Percentiles rank a stretch among this genome's conserved stretches.
phyloP scores from a whole-genome alignment of 2,888 invertebrate species.

The Cerastis leucographa region DNA sequence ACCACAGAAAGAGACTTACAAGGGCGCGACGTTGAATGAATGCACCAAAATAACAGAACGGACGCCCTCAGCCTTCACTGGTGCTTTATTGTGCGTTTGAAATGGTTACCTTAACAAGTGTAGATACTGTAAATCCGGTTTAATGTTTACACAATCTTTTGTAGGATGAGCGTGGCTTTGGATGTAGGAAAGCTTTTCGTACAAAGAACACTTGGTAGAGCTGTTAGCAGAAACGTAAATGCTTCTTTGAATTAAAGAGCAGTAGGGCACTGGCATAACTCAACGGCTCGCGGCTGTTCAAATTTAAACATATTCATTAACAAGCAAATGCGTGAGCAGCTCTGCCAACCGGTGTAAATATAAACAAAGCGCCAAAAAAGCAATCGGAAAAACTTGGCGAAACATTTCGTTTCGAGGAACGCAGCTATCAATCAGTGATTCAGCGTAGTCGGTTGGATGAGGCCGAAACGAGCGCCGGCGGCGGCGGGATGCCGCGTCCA shows the following conservation, averaged over 20 bases:
- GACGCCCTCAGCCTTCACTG: slow-evolving; percentile 83
- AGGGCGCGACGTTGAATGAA: slow-evolving; percentile 83
- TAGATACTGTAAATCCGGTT: slow-evolving; percentile 67
- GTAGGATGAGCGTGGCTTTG: slow-evolving; percentile 40
- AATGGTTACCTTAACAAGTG: slow-evolving; percentile 55
- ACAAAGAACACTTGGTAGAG: slow-evolving; percentile 3
- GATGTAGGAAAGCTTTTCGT: slow-evolving; percentile 1
- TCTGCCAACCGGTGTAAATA: slow-evolving; percentile 45
- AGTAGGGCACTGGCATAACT: slow-evolving; percentile 21
- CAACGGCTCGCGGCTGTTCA: slow-evolving; percentile 14
- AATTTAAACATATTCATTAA: slow-evolving; percentile 23
- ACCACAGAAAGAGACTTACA: slow-evolving; percentile 74
- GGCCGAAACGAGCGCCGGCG: slow-evolving; percentile 73
- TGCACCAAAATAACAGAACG: slow-evolving; percentile 83
- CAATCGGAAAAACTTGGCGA: slow-evolving; percentile 75
- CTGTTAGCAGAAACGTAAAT: slow-evolving; percentile 31
- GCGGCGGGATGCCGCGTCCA: slow-evolving; percentile 81
- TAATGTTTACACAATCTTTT: slow-evolving; percentile 50
- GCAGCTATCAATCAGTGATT: slow-evolving; percentile 84
- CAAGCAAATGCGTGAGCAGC: slow-evolving; percentile 24
- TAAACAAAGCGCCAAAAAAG: slow-evolving; percentile 56
- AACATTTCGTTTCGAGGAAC: slow-evolving; percentile 76
- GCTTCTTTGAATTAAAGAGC: slow-evolving; percentile 21
- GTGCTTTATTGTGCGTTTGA: slow-evolving; percentile 70
- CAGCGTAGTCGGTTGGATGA: slow-evolving; percentile 77